Evolutionary conservation across 1,140 invertebrate genomes (phyloP).

Genomic region (Odontomachus brunneus): DNA sequence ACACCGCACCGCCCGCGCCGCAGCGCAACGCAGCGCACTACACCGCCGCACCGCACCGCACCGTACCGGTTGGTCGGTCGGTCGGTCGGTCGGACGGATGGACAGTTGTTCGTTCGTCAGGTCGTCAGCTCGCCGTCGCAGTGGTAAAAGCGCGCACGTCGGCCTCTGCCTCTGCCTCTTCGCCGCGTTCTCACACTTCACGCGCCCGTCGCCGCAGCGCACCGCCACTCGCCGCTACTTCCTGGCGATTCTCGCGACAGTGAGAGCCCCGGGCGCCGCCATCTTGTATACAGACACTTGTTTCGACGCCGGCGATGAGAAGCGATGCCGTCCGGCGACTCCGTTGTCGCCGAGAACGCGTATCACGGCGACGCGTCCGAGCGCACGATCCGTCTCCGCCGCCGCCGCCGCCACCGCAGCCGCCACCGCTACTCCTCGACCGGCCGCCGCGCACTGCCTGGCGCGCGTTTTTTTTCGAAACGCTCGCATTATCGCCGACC

Average conservation of each 20-base stretch:
- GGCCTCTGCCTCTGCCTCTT: background rate
- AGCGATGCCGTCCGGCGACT: background rate
- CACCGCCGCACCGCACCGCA: background rate
- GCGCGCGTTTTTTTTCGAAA: no score
- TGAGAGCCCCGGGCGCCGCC: conserved; percentile 75
- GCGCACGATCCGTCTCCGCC: no score
- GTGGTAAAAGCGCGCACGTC: background rate
- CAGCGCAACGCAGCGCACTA: background rate
- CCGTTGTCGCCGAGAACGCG: conserved; percentile 5
- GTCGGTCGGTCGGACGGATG: conserved; percentile 4
- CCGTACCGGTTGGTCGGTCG: background rate
- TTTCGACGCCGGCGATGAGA: conserved; percentile 55
- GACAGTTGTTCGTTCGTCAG: background rate
- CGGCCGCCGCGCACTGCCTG: no score
- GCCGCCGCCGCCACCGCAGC: no score
- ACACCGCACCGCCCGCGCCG: conserved; percentile 2
- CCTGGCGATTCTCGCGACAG: conserved; percentile 63
- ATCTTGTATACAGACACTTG: conserved; percentile 81
- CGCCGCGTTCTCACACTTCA: background rate
- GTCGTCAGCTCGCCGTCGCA: conserved; percentile 1
- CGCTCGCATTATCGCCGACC: no score
- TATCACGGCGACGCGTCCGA: no score
- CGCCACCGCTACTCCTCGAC: no score
- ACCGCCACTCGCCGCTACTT: conserved; percentile 39
- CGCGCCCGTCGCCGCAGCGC: conserved; percentile 11